phyloP scores from a whole-genome alignment of 2,113 vertebrate genomes.

The Melierax canorus region DNA sequence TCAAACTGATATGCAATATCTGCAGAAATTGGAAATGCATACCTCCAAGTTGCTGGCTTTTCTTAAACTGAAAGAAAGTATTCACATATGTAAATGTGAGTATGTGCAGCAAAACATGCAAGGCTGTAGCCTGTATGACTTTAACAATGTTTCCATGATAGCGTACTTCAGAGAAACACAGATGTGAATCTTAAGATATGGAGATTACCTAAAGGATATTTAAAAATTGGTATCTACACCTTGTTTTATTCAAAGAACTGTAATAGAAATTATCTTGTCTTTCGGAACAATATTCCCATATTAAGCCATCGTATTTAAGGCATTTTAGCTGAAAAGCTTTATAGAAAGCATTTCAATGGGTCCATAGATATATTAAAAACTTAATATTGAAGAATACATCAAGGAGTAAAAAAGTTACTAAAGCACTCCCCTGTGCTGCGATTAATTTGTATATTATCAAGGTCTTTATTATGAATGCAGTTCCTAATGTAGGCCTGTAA shows the following conservation, averaged over 20 bases:
- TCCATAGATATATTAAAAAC: conserved; percentile 63
- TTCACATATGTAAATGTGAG: not conserved
- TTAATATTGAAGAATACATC: conserved; percentile 68
- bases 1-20: not conserved
- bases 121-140: not conserved
- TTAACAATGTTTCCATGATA: not conserved
- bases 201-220: not conserved
- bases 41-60: not conserved
- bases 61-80: not conserved
- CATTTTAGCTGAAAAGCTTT: conserved; percentile 50
- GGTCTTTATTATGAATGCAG: conserved; percentile 77
- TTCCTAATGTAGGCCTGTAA: conserved; percentile 76
- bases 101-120: not conserved
- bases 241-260: not conserved
- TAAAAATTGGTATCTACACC: not conserved
- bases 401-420: conserved; percentile 65
- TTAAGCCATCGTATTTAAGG: conserved; percentile 14
- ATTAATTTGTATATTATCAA: conserved; percentile 80
- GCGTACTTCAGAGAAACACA: not conserved
- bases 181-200: not conserved
- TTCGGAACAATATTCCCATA: not conserved
- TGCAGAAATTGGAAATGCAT: not conserved
- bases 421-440: conserved; percentile 71
- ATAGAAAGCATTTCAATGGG: conserved; percentile 11
- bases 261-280: not conserved